Evolutionary conservation across 2,888 invertebrate species (phyloP).

Genomic region (Pristionchus mayeri): DNA sequence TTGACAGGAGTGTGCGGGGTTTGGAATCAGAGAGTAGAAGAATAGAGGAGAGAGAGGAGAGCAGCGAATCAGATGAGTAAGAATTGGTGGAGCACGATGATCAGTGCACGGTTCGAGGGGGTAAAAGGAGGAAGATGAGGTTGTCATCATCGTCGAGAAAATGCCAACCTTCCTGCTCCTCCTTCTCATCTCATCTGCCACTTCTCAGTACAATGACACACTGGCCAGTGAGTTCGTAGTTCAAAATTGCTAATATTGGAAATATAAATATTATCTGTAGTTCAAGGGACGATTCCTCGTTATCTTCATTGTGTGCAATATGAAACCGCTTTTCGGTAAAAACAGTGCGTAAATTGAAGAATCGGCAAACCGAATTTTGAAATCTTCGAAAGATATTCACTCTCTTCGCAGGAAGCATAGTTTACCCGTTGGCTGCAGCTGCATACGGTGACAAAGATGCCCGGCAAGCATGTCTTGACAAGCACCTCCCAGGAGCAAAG

Average conservation of each 20-base stretch:
- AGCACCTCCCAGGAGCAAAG: background rate
- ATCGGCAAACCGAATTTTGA: too few relatives aligned
- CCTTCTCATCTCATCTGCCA: background rate
- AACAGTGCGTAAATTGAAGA: too few relatives aligned
- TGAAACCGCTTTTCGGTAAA: background rate
- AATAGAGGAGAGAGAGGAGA: too few relatives aligned
- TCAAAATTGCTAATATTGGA: background rate
- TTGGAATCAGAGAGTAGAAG: too few relatives aligned
- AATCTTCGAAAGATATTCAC: too few relatives aligned
- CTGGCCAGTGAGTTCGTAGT: background rate
- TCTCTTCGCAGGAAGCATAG: background rate
- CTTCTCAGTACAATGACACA: background rate
- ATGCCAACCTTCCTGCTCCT: background rate
- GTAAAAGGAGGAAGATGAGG: constrained; percentile 7
- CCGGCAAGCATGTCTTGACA: background rate
- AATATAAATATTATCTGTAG: background rate
- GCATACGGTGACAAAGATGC: background rate
- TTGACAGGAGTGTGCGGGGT: too few relatives aligned
- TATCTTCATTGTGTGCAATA: too few relatives aligned
- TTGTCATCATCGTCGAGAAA: too few relatives aligned
- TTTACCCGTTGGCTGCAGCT: background rate
- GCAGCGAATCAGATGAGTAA: too few relatives aligned
- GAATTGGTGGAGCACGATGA: too few relatives aligned
- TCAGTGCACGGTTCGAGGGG: background rate
- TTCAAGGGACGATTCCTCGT: background rate